Evolutionary conservation across 2,797 vertebrate species (phyloP).

Genomic region (Morus bassanus): DNA sequence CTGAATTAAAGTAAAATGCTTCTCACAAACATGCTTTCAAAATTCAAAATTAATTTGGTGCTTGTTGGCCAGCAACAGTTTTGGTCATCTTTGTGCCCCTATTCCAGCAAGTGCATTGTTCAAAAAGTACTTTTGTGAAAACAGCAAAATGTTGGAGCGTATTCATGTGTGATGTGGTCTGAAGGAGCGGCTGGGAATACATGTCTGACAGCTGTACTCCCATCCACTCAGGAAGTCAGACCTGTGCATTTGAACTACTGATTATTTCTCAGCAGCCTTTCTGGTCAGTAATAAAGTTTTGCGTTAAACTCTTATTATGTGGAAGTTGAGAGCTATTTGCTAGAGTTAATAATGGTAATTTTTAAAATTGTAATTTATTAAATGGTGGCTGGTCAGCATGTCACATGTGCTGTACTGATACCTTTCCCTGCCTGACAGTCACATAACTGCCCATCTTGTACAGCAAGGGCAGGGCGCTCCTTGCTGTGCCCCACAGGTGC

Average conservation of each 20-base stretch:
- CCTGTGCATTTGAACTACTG: not conserved
- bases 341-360: not conserved
- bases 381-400: not conserved
- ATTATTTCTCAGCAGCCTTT: not conserved
- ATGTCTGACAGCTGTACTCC: not conserved
- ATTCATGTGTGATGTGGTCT: not conserved
- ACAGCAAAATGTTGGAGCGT: rapidly evolving
- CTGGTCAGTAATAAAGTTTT: not conserved
- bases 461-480: not conserved
- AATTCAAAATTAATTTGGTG: not conserved
- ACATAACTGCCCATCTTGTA: too few relatives aligned
- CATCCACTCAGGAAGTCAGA: not conserved
- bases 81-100: not conserved
- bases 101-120: not conserved
- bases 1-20: not conserved
- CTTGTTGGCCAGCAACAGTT: not conserved
- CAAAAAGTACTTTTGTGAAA: not conserved
- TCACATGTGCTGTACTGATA: rapidly evolving
- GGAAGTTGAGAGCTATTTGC: not conserved
- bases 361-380: not conserved
- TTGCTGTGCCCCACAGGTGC: rapidly evolving
- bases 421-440: not conserved
- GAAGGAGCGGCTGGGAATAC: not conserved
- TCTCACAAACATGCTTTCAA: not conserved
- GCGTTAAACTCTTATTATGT: not conserved